phyloP scores from a whole-genome alignment of 2,113 vertebrate genomes.

The Aphyosemion australe region DNA sequence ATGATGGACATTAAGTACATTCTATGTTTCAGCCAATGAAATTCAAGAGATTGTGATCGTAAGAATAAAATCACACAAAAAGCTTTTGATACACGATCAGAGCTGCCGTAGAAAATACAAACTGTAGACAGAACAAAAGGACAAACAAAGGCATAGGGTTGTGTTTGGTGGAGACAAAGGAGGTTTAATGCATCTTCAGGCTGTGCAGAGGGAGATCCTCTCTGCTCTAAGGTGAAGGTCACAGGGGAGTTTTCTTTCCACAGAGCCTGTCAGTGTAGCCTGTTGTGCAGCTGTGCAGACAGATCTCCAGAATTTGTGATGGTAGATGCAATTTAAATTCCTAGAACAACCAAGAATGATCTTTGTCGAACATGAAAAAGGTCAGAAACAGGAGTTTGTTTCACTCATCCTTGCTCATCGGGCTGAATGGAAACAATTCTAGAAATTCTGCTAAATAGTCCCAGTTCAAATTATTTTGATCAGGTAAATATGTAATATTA shows the following conservation, averaged over 20 bases:
- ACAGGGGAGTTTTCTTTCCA: conserved; percentile 53
- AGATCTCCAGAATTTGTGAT: background rate
- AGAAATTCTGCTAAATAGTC: too few relatives aligned
- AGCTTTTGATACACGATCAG: too few relatives aligned
- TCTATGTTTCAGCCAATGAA: too few relatives aligned
- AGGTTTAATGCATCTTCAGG: conserved; percentile 15
- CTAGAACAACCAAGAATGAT: background rate
- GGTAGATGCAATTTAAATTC: background rate
- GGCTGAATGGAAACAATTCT: too few relatives aligned
- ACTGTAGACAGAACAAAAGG: conserved; percentile 2
- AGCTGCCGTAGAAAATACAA: background rate
- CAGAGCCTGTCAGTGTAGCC: conserved; percentile 22
- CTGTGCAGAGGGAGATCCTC: conserved; percentile 40
- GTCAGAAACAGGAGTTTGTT: too few relatives aligned
- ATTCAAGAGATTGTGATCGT: too few relatives aligned
- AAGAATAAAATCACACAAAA: too few relatives aligned
- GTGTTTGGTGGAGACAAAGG: conserved; percentile 16
- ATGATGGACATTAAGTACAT: too few relatives aligned
- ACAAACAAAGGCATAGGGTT: background rate
- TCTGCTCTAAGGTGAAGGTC: conserved; percentile 57
- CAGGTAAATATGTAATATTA: too few relatives aligned
- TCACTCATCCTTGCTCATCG: too few relatives aligned
- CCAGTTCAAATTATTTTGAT: too few relatives aligned
- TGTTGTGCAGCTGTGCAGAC: conserved; percentile 14
- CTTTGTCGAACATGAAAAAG: too few relatives aligned